These are phyloP conservation scores for Anastrepha ludens DNA, from an alignment of 1,140 invertebrate genomes.

Conservation along the genomic window DNA sequence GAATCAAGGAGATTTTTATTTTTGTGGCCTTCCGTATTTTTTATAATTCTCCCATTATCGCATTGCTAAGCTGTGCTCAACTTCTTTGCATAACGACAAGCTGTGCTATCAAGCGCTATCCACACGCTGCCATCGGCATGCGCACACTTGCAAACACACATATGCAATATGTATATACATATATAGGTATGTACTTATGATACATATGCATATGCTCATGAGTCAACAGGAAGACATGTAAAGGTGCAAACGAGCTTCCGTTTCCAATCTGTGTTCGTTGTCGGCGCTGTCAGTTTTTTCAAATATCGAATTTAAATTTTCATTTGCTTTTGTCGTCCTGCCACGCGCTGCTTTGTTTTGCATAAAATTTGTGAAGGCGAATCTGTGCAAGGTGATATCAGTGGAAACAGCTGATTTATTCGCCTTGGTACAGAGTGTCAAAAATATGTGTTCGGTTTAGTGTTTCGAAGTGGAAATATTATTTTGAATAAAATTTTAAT, in stretches of 20 bases:
- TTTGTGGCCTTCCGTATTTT: background rate
- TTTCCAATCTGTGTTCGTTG: constrained; percentile 49
- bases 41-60: constrained; percentile 7
- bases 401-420: too few relatives aligned
- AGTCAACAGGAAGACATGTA: constrained; percentile 52
- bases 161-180: background rate
- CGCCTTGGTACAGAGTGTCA: too few relatives aligned
- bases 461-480: too few relatives aligned
- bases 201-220: background rate
- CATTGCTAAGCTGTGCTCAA: constrained; percentile 27
- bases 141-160: background rate
- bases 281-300: constrained; percentile 3
- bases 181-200: background rate
- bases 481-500: too few relatives aligned
- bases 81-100: constrained; percentile 30
- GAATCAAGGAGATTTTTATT: constrained; percentile 24
- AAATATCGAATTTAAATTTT: background rate
- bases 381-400: too few relatives aligned
- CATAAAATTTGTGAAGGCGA: too few relatives aligned
- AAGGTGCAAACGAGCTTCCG: constrained; percentile 59
- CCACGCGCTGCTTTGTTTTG: background rate
- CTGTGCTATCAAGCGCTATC: constrained; percentile 13
- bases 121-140: background rate
- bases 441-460: too few relatives aligned
- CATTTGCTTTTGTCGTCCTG: background rate